phyloP scores from a whole-genome alignment of 2,113 vertebrate genomes.

The Chaenogobius annularis region DNA sequence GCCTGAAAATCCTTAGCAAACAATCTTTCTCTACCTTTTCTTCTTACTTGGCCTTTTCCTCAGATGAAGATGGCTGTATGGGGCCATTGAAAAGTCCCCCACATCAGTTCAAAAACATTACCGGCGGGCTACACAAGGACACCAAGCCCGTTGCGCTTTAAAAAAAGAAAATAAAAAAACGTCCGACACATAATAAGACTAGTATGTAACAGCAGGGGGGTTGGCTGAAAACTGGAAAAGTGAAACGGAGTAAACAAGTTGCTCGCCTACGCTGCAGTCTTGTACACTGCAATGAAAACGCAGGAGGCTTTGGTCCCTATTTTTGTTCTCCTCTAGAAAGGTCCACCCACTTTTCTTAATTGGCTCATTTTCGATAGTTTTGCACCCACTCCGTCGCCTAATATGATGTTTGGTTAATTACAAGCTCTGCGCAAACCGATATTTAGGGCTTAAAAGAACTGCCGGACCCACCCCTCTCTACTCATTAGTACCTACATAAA shows the following conservation, averaged over 20 bases:
- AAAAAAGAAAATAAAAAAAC: neutral
- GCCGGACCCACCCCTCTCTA: neutral
- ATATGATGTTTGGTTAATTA: constrained; percentile 17
- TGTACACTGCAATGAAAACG: constrained; percentile 5
- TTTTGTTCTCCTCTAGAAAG: constrained; percentile 8
- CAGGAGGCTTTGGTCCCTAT: constrained; percentile 1
- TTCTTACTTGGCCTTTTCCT: neutral
- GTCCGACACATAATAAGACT: constrained; percentile 13
- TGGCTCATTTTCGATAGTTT: constrained; percentile 9
- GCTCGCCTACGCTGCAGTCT: constrained; percentile 6
- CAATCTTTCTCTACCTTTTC: neutral
- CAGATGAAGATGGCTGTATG: constrained; percentile 5
- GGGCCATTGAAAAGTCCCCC: constrained; percentile 10
- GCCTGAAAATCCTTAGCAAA: neutral
- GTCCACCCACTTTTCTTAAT: constrained; percentile 20
- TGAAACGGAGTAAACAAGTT: constrained; percentile 11
- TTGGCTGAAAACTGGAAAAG: constrained; percentile 1
- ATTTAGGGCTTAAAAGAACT: neutral
- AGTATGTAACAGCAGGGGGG: constrained; percentile 16
- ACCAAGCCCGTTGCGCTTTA: neutral
- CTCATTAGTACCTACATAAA: neutral
- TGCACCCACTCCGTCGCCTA: neutral
- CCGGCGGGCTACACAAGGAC: neutral
- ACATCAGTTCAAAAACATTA: constrained; percentile 14
- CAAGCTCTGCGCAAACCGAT: neutral